phyloP scores from a whole-genome alignment of 2,113 vertebrate genomes.

The Trachemys scripta region DNA sequence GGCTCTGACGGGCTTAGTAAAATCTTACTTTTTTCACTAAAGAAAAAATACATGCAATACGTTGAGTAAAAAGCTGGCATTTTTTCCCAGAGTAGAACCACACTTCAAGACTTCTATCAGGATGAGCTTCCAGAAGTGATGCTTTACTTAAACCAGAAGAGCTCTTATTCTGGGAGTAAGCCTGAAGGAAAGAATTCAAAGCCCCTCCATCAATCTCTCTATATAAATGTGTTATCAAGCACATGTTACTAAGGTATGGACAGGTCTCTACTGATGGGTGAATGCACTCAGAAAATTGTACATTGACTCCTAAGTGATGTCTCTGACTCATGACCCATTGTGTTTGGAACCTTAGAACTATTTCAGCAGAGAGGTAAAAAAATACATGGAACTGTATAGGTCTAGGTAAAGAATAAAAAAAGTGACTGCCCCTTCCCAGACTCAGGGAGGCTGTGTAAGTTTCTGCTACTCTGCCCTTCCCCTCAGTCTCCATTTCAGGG shows the following conservation, averaged over 20 bases:
- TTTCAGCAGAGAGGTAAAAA: not conserved
- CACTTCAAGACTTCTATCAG: not conserved
- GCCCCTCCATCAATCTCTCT: not conserved
- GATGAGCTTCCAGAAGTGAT: not conserved
- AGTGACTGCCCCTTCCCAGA: not conserved
- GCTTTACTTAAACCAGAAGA: not conserved
- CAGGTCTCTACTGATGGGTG: not conserved
- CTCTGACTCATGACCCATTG: not conserved
- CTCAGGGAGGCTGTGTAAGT: not conserved
- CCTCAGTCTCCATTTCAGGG: not conserved
- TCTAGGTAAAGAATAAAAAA: not conserved
- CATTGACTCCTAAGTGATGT: no score
- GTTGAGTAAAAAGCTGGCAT: not conserved
- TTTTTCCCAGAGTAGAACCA: not conserved
- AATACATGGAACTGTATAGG: not conserved
- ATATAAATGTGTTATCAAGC: not conserved
- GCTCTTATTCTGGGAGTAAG: not conserved
- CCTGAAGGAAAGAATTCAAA: not conserved
- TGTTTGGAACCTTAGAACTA: not conserved
- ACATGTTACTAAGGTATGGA: not conserved
- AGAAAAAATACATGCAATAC: not conserved
- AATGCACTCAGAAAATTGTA: no score
- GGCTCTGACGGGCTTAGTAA: no score
- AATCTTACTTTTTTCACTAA: not conserved
- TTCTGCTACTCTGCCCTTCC: not conserved